Evolutionary conservation across 2,888 invertebrate genomes (phyloP).

Genomic region (Apamea sordens): DNA sequence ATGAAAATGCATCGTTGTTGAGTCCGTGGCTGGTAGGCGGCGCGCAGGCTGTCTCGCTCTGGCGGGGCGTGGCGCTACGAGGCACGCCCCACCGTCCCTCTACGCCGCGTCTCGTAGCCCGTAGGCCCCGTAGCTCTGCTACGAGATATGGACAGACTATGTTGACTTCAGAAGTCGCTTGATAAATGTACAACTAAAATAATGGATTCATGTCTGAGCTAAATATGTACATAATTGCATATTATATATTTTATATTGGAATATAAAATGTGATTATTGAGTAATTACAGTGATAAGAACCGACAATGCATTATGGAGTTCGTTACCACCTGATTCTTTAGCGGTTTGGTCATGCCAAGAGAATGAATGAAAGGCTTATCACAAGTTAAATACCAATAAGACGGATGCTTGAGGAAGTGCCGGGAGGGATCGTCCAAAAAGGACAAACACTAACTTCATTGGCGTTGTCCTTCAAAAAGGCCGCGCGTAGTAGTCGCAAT

Average conservation of each 20-base stretch:
- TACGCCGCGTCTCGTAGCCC: conserved; percentile 66
- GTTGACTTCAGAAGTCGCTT: conserved; percentile 62
- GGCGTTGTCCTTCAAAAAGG: neutral
- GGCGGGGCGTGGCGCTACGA: conserved; percentile 82
- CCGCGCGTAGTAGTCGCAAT: neutral
- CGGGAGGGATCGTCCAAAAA: neutral
- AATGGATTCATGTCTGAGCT: conserved; percentile 23
- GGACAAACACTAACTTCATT: neutral
- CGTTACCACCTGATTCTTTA: neutral
- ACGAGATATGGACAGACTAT: conserved; percentile 63
- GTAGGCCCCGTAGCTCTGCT: conserved; percentile 70
- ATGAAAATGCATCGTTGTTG: conserved; percentile 72
- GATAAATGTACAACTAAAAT: conserved; percentile 54
- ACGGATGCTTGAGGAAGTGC: no score
- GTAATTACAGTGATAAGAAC: neutral
- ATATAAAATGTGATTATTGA: conserved; percentile 1
- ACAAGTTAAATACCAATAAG: neutral
- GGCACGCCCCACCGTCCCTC: conserved; percentile 81
- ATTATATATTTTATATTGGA: neutral
- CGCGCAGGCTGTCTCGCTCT: conserved; percentile 80
- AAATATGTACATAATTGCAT: conserved; percentile 10
- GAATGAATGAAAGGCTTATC: no score
- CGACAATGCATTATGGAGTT: neutral
- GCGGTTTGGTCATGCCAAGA: neutral
- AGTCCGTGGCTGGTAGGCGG: conserved; percentile 82